These are phyloP conservation scores for Adelges cooleyi DNA, from an alignment of 1,140 invertebrate species.

Conservation along the genomic window DNA sequence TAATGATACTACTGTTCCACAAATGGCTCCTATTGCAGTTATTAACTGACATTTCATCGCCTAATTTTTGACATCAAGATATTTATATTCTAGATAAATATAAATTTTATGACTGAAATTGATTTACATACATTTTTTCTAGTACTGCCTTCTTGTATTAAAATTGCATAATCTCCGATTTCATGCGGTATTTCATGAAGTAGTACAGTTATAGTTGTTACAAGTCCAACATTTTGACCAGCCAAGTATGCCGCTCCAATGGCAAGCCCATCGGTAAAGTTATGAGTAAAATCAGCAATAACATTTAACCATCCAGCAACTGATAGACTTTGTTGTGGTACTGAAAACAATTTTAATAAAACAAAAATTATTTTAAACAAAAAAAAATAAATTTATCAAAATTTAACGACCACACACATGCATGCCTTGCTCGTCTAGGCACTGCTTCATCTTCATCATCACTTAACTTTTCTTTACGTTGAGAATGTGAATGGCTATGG, in stretches of 20 bases:
- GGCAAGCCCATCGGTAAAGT: slow-evolving; percentile 93
- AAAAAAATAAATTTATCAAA: not conserved
- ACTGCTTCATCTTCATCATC: not conserved
- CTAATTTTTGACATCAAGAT: too few species aligned
- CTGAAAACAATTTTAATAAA: slow-evolving; percentile 46
- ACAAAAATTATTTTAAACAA: not conserved
- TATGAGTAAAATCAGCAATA: slow-evolving; percentile 89
- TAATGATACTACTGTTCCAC: slow-evolving; percentile 78
- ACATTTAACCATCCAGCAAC: slow-evolving; percentile 88
- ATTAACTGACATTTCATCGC: slow-evolving; percentile 83
- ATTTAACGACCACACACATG: not conserved
- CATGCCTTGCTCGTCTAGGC: not conserved
- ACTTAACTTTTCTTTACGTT: slow-evolving; percentile 1
- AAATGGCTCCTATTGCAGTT: slow-evolving; percentile 88
- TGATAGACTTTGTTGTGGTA: slow-evolving; percentile 41
- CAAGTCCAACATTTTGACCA: slow-evolving; percentile 63
- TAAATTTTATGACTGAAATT: not conserved
- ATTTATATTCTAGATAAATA: too few species aligned
- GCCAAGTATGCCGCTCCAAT: slow-evolving; percentile 94
- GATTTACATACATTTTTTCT: slow-evolving; percentile 55
- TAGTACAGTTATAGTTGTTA: slow-evolving; percentile 88
- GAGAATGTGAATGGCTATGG: slow-evolving; percentile 46
- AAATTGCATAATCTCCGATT: slow-evolving; percentile 96
- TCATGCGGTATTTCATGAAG: slow-evolving; percentile 96
- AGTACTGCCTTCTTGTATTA: slow-evolving; percentile 85